These are phyloP conservation scores for Zapornia atra DNA, from an alignment of 2,113 vertebrate genomes.

Conservation along the genomic window DNA sequence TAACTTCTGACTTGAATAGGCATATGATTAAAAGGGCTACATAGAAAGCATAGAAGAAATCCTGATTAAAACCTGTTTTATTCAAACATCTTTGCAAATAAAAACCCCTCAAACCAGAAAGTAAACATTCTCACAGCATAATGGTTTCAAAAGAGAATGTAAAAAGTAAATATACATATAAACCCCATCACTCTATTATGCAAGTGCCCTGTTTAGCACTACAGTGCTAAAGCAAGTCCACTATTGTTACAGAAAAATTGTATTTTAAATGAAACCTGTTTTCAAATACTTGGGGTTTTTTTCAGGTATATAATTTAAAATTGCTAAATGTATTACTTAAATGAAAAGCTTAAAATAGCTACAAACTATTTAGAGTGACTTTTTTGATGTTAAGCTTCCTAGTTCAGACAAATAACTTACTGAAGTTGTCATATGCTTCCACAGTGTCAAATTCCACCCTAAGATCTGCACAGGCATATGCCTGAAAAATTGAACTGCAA, in stretches of 20 bases:
- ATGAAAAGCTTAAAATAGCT: not conserved
- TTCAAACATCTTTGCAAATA: slow-evolving; percentile 20
- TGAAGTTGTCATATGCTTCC: not conserved
- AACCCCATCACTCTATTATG: not conserved
- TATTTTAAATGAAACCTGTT: not conserved
- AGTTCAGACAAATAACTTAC: not conserved
- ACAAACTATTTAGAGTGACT: not conserved
- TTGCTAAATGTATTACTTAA: not conserved
- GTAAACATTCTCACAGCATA: not conserved
- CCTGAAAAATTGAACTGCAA: slow-evolving; percentile 1
- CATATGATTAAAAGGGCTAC: slow-evolving; percentile 20
- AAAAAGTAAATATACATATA: not conserved
- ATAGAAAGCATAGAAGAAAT: slow-evolving; percentile 5
- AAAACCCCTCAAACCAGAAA: not conserved
- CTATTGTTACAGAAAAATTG: not conserved
- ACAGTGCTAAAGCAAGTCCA: not conserved
- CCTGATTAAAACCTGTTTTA: slow-evolving; percentile 30
- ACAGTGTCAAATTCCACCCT: slow-evolving; percentile 10
- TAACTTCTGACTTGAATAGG: not conserved
- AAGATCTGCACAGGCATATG: not conserved
- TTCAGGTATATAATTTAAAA: slow-evolving; percentile 24
- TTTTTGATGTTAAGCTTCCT: not conserved
- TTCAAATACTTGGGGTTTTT: slow-evolving; percentile 13
- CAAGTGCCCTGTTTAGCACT: slow-evolving; percentile 6
- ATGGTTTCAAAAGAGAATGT: not conserved